phyloP scores from a whole-genome alignment of 2,113 vertebrate species.

The Daphoenositta chrysoptera region DNA sequence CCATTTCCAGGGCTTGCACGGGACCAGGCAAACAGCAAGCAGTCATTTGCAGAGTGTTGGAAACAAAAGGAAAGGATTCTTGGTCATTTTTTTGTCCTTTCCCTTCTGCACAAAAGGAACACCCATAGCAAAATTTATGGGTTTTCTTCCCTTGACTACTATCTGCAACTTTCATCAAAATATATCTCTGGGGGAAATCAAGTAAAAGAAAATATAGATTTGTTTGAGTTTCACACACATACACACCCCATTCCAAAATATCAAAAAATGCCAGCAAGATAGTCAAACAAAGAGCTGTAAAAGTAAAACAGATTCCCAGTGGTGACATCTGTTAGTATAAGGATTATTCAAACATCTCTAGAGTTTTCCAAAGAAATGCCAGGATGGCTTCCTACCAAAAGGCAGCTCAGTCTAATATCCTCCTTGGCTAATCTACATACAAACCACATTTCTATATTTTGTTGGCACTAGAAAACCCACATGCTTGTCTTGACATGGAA shows the following conservation, averaged over 20 bases:
- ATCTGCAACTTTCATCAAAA: not conserved
- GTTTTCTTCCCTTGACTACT: not conserved
- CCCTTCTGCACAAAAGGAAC: not conserved
- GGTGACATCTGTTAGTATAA: slow-evolving; percentile 42
- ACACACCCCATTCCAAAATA: not conserved
- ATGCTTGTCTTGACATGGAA: not conserved
- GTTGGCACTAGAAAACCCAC: not conserved
- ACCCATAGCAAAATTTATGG: not conserved
- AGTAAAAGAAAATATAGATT: not conserved
- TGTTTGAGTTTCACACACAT: not conserved
- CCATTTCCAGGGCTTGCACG: not conserved
- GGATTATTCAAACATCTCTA: slow-evolving; percentile 20
- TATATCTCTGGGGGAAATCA: not conserved
- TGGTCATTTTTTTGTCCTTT: not conserved
- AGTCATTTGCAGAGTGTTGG: not conserved
- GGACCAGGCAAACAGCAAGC: not conserved
- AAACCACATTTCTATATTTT: not conserved
- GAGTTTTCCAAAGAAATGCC: slow-evolving; percentile 13
- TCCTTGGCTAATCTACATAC: not conserved
- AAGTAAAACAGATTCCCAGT: slow-evolving; percentile 34
- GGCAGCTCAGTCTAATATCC: not conserved
- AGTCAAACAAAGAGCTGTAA: slow-evolving; percentile 27
- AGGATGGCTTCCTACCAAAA: slow-evolving; percentile 18
- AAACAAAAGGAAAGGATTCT: not conserved
- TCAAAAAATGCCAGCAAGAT: not conserved